Evolutionary conservation across 1,140 invertebrate genomes (phyloP), one percentile per base, ranked within the genome.

Genomic region (Drosophila seguyi): DNA sequence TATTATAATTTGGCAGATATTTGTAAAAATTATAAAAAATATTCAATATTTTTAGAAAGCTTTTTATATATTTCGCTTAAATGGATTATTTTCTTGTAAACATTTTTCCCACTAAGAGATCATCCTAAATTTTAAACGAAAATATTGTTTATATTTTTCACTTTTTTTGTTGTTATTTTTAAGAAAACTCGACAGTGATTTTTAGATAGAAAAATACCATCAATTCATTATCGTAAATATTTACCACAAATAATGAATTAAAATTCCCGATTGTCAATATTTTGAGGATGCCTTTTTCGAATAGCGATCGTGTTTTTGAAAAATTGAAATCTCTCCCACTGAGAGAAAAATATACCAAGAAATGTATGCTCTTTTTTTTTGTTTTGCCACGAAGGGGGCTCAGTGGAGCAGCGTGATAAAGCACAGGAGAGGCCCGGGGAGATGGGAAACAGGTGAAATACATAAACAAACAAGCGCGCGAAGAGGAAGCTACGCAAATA

Each of bases 401-500:
- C 16, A 25, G 27, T n/a, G 36, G n/a, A 56, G 16, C 11, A 13
- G 13, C 3, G n/a, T 18, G 53, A 31, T 16, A 31, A 20, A n/a
- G 57, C 29, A 31, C 20, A 25, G 18, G 16, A 6, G 22, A 16
- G 55, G n/a, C 0, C 8, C 34, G 38, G 41, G 41, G 62, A 38
- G 29, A 27, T 20, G 34, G 60, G 39, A 41, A 41, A n/a, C 58
- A 79, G 79, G 79, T 72, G 61, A 83, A 79, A 58, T 47, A 63
- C 63, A 72, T 75, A 75, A 75, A 82, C 66, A 82, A 82, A 82
- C 79, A 81, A 83, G 60, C 66, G 45, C 72, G 67, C 45, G 50
- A 45, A 47, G 50, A 67, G 58, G 56, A 58, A 79, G 59, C 58
- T 59, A 60, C 75, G 65, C 65, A 78, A 83, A 81, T 88, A 84